Evolutionary conservation across 37 sponge, comb jelly and placozoan species (phyloP), one percentile per base, ranked within the genome.

Genomic region (Eunapius fragilis): DNA sequence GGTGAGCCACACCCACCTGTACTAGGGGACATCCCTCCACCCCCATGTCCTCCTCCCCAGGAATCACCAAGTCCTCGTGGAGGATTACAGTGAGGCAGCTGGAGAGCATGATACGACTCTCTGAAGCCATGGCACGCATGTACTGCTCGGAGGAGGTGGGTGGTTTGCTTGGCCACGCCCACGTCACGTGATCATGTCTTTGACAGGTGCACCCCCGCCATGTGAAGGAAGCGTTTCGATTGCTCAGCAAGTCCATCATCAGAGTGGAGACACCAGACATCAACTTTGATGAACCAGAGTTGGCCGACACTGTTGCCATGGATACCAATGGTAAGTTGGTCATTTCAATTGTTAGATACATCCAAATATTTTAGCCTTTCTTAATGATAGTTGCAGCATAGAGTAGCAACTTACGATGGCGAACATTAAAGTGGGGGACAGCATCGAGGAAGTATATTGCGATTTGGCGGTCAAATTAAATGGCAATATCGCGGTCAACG

Each of bases 101-200:
- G 89, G 99, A 99, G 93, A 99, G 99, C 70, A 88, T 99, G 93
- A 94, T 99, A 6, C 91, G 99, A 31, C 93, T 99, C 47, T 95
- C 98, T 26, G 99, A 99, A 89, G 98, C 98, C n/a, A 99, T 99
- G 99, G 98, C 99, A 0, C 80, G 96, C 38, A 80, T 99, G 78
- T 80, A 94, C 72, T 99, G 99, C 82, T 81, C 79, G 24, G 99
- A 99, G 26, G 88, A 88, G 84, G 99, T 99, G 67, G n/a, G 67
- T 28, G 74, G 31, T 79, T 73, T 9, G 14, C 17, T 9, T 73
- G 74, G 17, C 31, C 31, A 31, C 31, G 74, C 31, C 32, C 22
- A 9, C 32, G 27, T 73, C 31, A 31, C 71, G 49, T 67, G 86
- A 24, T 69, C 28, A 36, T 67, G 37, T 7, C 24, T 47, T 31